Conservation (phyloP, 2,888 invertebrate genomes). For the Hypercompe scribonia region DNA sequence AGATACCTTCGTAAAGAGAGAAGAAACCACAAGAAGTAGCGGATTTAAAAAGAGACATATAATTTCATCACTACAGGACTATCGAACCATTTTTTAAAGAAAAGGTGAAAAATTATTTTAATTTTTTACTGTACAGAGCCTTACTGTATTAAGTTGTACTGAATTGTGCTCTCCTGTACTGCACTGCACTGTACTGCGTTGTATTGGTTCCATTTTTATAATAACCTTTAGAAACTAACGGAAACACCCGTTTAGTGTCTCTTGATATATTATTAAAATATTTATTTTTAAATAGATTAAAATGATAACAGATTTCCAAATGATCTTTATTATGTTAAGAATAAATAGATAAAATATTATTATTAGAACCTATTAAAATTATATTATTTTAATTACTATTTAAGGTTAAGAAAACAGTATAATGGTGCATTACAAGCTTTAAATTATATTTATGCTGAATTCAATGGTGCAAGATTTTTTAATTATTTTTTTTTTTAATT, state of each 20-base stretch:
- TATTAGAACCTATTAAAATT: conserved; percentile 21
- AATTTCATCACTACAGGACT: not conserved
- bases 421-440: conserved; percentile 54
- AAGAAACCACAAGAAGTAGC: not conserved
- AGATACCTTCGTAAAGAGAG: conserved; percentile 76
- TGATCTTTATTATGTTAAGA: conserved; percentile 58
- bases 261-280: not conserved
- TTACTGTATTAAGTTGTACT: not conserved
- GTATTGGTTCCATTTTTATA: not conserved
- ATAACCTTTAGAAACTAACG: not conserved
- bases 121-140: not conserved
- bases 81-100: not conserved
- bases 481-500: conserved; percentile 25
- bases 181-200: not conserved
- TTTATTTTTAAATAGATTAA: conserved; percentile 11
- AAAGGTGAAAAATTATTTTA: no score
- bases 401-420: conserved; percentile 38
- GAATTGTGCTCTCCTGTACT: not conserved
- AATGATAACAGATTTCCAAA: conserved; percentile 55
- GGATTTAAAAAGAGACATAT: not conserved
- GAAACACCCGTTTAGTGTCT: not conserved
- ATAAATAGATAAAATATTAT: conserved; percentile 41
- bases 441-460: conserved; percentile 70
- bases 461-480: conserved; percentile 69
- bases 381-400: conserved; percentile 24